Evolutionary conservation across 2,113 vertebrate species (phyloP).

Genomic region (Vimba vimba): DNA sequence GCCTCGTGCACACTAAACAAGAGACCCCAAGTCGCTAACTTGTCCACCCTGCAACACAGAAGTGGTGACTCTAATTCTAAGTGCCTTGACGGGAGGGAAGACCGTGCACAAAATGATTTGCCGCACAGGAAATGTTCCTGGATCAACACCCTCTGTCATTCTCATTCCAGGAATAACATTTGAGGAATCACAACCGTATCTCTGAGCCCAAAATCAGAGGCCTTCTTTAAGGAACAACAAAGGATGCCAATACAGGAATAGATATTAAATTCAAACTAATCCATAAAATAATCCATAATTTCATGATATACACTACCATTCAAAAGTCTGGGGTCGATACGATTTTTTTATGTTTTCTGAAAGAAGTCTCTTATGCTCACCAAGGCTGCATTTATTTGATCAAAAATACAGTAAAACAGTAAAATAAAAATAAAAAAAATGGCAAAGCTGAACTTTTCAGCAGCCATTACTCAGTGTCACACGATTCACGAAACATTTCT

Average conservation of each 20-base stretch:
- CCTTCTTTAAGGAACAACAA: background rate
- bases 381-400: background rate
- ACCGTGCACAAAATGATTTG: background rate
- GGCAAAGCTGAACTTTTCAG: background rate
- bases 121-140: background rate
- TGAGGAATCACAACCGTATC: background rate
- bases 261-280: background rate
- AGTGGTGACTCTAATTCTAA: slow-evolving; percentile 1
- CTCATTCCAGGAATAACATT: background rate
- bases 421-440: no score
- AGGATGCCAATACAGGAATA: background rate
- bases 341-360: background rate
- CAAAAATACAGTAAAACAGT: background rate
- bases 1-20: slow-evolving; percentile 2
- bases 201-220: background rate
- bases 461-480: background rate
- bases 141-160: slow-evolving; percentile 1
- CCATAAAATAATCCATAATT: background rate
- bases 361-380: background rate
- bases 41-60: background rate
- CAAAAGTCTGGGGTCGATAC: no score
- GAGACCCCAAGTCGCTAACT: background rate
- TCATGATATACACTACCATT: background rate
- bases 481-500: background rate
- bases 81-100: background rate